Base-by-base conservation (phyloP, 2,888 invertebrate genomes). In the Dynastes grantii region DNA sequence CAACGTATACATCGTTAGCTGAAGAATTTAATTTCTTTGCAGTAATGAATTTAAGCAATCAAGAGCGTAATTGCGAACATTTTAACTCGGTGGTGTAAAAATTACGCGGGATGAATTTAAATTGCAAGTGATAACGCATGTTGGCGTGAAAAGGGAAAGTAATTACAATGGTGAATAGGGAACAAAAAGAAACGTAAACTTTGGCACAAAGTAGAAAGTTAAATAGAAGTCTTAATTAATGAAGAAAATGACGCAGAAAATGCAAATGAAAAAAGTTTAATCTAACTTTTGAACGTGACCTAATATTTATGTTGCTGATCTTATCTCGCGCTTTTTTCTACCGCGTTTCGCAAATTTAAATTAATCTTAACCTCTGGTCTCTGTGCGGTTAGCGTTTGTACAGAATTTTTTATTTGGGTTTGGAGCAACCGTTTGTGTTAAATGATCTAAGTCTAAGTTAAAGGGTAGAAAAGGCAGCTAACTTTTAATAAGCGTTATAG, bases 261-360 rank as follows among this genome's bases (percentile, higher is more conserved):
- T 78, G 75, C 67, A 78, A 78, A 78, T 78, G 78, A 76, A 78
- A 75, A 78, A 78, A 78, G 76, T 78, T 76, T 78, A 78, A 73
- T 77, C 71, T 78, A 71, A 71, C 65, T 76, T 58, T 65, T 70
- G 68, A 65, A 71, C 71, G 78, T 27, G 75, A 45, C 76, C 65
- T 63, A 76, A 78, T 78, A 76, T 76, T 78, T 76, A 76, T 68
- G 67, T 68, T 68, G 78, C 64, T 70, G 76, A 76, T 76, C 76
- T 68, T 68, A 78, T 78, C 78, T 67, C 45, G 22, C 40, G 45
- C 22, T 58, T 73, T 73, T 58, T 73, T 73, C 58, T 58, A 61
- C 73, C 73, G 55, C 37, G 58, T 40, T 73, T 16, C 58, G 5
- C 58, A 58, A 73, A 73, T 27, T 55, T 73, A 73, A 73, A 55